A percentile compares a stretch with the other conserved stretches of the same genome.
Evolutionary conservation across 2,113 vertebrate genomes (phyloP).

Genomic region (Benitochromis conjunctus): DNA sequence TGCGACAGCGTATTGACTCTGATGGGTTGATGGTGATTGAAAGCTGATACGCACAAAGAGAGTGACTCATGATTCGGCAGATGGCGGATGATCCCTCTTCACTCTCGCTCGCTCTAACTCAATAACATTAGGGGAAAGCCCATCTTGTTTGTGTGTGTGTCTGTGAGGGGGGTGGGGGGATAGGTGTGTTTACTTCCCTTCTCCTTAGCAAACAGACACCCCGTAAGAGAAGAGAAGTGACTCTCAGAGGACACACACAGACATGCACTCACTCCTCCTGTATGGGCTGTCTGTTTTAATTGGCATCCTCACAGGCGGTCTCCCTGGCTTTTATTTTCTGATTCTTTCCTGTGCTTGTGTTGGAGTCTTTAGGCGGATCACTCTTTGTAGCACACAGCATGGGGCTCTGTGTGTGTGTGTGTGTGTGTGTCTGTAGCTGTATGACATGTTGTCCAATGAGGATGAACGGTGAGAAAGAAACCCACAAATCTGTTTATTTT

Average conservation of each 20-base stretch:
- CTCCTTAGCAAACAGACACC: slow-evolving; percentile 20
- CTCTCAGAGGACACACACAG: slow-evolving; percentile 18
- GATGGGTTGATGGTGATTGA: slow-evolving; percentile 7
- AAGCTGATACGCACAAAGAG: slow-evolving; percentile 22
- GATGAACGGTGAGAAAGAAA: background rate
- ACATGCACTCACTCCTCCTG: background rate
- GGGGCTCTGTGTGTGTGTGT: background rate
- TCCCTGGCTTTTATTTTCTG: slow-evolving; percentile 32
- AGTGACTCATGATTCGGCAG: slow-evolving; percentile 21
- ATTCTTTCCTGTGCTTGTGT: slow-evolving; percentile 9
- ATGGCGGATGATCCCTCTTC: slow-evolving; percentile 16
- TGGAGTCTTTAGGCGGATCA: background rate
- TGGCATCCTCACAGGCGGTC: slow-evolving; percentile 27
- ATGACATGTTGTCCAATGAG: background rate
- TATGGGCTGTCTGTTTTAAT: slow-evolving; percentile 37
- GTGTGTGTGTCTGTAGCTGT: background rate
- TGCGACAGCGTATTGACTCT: background rate
- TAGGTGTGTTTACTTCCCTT: background rate
- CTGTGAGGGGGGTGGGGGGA: background rate
- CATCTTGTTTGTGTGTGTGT: background rate
- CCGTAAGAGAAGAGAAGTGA: slow-evolving; percentile 22
- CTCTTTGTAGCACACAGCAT: background rate
- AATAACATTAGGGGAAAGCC: slow-evolving; percentile 28
- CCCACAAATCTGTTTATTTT: slow-evolving; percentile 13
- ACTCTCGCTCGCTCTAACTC: background rate